Base-by-base conservation (phyloP, 2,888 invertebrate species). In the Heliconius ismenius region DNA sequence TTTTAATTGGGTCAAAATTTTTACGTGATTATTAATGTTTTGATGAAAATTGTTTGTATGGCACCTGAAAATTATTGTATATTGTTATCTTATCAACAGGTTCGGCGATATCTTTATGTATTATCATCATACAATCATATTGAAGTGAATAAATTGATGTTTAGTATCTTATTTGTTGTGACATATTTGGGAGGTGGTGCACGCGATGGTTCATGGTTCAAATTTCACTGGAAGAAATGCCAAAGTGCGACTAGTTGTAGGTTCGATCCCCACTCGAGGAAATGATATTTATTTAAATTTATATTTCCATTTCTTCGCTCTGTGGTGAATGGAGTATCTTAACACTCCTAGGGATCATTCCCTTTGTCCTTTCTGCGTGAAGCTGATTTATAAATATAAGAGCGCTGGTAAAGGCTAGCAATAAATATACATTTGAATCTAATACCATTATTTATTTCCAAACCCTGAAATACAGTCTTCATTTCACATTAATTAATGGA, bases 401-500 rank as follows among this genome's bases (percentile, higher is more conserved):
- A 49, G 21, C 21, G 7, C 21, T 21, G 49, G 49, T 6, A 49
- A 49, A 49, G 18, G 49, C 6, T 18, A 49, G 18, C 6, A 54
- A 54, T 54, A n/a, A 9, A 54, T 54, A 54, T 6, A 62, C 26
- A 26, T 62, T 60, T 60, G 6, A 7, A 7, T 7, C 15, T 26
- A 18, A 24, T 24, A 62, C 26, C 26, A 60, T 11, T 13, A 24
- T 62, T 26, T 62, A 26, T 15, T 62, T 26, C 18, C 49, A 49
- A 26, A 62, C 26, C 2, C 21, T 10, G 11, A 58, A 60, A 24
- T 62, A 62, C 26, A 26, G 24, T 15, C 24, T 13, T 39, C 15
- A 15, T 24, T 67, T 43, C 36, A 39, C 39, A 39, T 67, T 67
- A n/a, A 67, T 67, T 39, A 67, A 43, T 43, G 39, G 26, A 39